A percentile compares a stretch with the other conserved stretches of the same genome.
phyloP scores from a whole-genome alignment of 92 coral and sea anemone genomes.

The Bergia puertoricense region DNA sequence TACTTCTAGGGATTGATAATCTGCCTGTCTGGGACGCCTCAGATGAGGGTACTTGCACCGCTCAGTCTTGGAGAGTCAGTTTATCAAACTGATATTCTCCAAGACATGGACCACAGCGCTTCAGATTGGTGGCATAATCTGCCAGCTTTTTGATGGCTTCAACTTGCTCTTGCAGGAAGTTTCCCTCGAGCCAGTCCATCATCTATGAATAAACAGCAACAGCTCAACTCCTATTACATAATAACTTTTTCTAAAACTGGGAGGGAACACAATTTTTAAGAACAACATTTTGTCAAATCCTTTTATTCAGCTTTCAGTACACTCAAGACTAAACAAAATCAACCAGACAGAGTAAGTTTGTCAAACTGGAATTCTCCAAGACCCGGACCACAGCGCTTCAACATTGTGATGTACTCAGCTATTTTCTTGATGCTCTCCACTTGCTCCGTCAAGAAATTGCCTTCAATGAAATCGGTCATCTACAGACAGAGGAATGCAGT shows the following conservation, averaged over 20 bases:
- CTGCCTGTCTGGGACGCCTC: conserved; percentile 21
- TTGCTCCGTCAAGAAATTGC: conserved; percentile 73
- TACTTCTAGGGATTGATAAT: conserved; percentile 24
- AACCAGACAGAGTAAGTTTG: conserved; percentile 68
- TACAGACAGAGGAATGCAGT: conserved; percentile 45
- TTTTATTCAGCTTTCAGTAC: not conserved
- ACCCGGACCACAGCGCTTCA: conserved; percentile 82
- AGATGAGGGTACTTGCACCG: conserved; percentile 9
- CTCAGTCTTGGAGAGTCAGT: conserved; percentile 76
- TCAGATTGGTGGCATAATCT: conserved; percentile 73
- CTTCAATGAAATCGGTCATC: conserved; percentile 80
- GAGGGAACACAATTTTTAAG: not conserved
- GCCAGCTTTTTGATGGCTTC: conserved; percentile 86
- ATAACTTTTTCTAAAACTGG: not conserved
- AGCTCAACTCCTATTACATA: conserved; percentile 2
- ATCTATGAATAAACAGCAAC: conserved; percentile 58
- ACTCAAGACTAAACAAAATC: not conserved
- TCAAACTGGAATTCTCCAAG: conserved; percentile 87
- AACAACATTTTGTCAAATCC: not conserved
- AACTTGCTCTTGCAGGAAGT: conserved; percentile 90
- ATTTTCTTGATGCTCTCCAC: conserved; percentile 84
- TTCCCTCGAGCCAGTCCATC: conserved; percentile 87
- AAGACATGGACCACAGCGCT: conserved; percentile 95
- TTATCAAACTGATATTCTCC: conserved; percentile 98
- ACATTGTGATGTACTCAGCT: conserved; percentile 54